Evolutionary conservation across 1,140 invertebrate genomes (phyloP).

Genomic region (Polyergus mexicanus): DNA sequence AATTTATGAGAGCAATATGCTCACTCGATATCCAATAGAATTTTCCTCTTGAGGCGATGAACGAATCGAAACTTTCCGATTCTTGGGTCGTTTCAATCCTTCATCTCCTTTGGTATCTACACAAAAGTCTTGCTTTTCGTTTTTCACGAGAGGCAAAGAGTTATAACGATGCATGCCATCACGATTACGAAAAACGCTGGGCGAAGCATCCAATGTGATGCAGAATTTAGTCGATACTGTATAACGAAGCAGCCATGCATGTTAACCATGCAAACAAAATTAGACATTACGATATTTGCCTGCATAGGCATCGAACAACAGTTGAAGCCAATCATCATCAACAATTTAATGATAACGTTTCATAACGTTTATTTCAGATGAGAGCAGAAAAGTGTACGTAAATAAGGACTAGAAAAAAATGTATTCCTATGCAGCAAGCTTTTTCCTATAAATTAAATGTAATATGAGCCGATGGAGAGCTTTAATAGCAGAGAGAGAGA

Average conservation of each 20-base stretch:
- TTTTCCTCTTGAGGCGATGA: background rate
- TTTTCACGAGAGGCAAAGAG: slow-evolving; percentile 90
- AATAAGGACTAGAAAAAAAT: background rate
- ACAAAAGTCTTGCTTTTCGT: slow-evolving; percentile 92
- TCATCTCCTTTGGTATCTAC: slow-evolving; percentile 72
- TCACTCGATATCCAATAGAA: slow-evolving; percentile 33
- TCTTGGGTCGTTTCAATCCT: slow-evolving; percentile 34
- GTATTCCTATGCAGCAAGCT: background rate
- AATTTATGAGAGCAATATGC: slow-evolving; percentile 52
- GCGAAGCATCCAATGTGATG: slow-evolving; percentile 88
- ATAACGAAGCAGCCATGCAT: slow-evolving; percentile 87
- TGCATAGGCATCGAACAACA: slow-evolving; percentile 90
- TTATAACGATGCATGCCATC: slow-evolving; percentile 86
- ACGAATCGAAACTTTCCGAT: slow-evolving; percentile 21
- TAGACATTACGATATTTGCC: slow-evolving; percentile 90
- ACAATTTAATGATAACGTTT: slow-evolving; percentile 68
- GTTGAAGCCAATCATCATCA: slow-evolving; percentile 90
- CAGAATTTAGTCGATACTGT: slow-evolving; percentile 91
- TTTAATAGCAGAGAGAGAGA: background rate
- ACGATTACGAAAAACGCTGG: slow-evolving; percentile 89
- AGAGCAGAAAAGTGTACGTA: background rate
- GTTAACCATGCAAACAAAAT: slow-evolving; percentile 91
- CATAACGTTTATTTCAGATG: background rate
- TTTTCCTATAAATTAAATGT: background rate
- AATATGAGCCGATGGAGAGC: background rate